Conservation (phyloP, 2,797 vertebrate genomes). For the Lepidocolaptes lacrymiger region DNA sequence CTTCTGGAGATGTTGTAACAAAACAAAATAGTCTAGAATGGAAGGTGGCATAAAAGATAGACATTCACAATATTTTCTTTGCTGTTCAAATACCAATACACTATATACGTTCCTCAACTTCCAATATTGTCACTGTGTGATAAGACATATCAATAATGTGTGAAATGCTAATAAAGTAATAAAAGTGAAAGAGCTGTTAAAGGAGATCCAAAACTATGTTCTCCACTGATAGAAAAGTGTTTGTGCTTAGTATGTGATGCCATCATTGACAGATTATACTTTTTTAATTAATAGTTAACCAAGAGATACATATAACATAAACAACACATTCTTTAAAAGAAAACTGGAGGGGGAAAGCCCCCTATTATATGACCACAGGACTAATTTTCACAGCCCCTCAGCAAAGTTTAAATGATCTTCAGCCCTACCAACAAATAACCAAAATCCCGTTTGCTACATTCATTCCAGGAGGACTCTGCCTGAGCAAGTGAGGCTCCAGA, state of each 20-base stretch:
- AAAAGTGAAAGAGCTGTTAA: neutral
- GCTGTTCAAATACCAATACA: neutral
- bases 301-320: neutral
- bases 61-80: neutral
- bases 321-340: neutral
- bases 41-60: neutral
- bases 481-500: neutral
- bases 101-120: neutral
- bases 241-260: neutral
- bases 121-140: neutral
- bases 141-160: neutral
- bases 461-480: neutral
- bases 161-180: neutral
- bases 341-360: accelerated
- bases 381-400: neutral
- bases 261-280: neutral
- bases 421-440: neutral
- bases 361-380: neutral
- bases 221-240: neutral
- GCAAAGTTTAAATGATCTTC: neutral
- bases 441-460: neutral
- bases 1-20: neutral
- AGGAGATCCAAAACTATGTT: neutral
- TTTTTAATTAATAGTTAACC: neutral
- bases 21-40: neutral